phyloP scores from a whole-genome alignment of 2,888 invertebrate species.

The Chironomus tentans region DNA sequence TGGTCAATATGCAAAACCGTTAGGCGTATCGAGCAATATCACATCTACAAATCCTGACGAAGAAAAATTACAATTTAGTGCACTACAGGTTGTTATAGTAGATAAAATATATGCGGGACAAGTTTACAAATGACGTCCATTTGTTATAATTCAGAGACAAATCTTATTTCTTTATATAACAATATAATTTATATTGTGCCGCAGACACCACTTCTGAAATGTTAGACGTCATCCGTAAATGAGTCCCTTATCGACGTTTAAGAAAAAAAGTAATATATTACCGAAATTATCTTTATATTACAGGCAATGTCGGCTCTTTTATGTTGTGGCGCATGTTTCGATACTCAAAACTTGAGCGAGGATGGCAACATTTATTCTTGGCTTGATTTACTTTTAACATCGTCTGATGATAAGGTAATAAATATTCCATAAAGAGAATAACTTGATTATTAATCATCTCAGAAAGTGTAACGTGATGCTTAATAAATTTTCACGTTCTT shows the following conservation, averaged over 20 bases:
- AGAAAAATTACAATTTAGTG: slow-evolving; percentile 53
- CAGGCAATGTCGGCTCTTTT: slow-evolving; percentile 93
- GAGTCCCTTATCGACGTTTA: background rate
- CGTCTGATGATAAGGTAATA: slow-evolving; percentile 71
- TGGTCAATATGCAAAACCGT: slow-evolving; percentile 69
- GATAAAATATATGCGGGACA: slow-evolving; percentile 25
- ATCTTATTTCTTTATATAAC: no score
- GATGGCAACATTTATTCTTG: slow-evolving; percentile 91
- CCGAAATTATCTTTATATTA: slow-evolving; percentile 30
- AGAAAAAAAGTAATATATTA: background rate
- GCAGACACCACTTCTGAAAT: no score
- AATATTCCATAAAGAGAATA: slow-evolving; percentile 25
- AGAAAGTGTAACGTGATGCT: background rate
- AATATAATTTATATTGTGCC: no score
- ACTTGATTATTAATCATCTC: no score
- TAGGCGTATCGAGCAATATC: slow-evolving; percentile 42
- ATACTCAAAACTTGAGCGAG: slow-evolving; percentile 71
- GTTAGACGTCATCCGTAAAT: no score
- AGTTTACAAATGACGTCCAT: no score
- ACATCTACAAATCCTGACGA: slow-evolving; percentile 45
- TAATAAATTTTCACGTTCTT: background rate
- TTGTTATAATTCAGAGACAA: no score
- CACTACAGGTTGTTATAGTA: slow-evolving; percentile 44
- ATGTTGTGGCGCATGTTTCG: slow-evolving; percentile 93
- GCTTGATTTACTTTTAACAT: slow-evolving; percentile 83